Evolutionary conservation across 2,797 vertebrate species (phyloP).

Genomic region (Enoplosus armatus): DNA sequence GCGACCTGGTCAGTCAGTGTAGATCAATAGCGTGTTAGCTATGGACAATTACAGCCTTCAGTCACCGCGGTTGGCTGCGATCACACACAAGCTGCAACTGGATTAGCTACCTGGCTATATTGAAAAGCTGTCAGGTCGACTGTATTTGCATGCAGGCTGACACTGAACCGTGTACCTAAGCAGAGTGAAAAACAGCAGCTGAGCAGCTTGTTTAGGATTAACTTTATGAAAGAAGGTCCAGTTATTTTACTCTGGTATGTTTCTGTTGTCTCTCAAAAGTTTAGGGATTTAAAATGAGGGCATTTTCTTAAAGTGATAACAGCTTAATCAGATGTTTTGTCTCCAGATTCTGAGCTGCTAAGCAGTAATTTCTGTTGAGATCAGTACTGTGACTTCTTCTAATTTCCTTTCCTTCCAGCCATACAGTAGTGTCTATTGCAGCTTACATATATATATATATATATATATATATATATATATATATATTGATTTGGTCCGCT

Average conservation of each 20-base stretch:
- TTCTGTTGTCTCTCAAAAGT: neutral
- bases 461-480: too few relatives aligned
- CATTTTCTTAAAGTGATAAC: neutral
- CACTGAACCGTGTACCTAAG: neutral
- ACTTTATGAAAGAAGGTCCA: neutral
- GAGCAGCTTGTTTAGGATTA: neutral
- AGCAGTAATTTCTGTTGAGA: slow-evolving; percentile 6
- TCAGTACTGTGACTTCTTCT: neutral
- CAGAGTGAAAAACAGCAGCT: neutral
- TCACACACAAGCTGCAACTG: slow-evolving; percentile 23
- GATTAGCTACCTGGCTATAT: slow-evolving; percentile 10
- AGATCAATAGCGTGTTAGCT: slow-evolving; percentile 68
- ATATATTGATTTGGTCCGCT: neutral
- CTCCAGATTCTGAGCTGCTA: neutral
- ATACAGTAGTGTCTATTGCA: too few relatives aligned
- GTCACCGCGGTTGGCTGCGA: slow-evolving; percentile 2
- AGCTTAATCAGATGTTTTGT: slow-evolving; percentile 17
- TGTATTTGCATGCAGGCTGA: slow-evolving; percentile 26
- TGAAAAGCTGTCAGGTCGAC: slow-evolving; percentile 19
- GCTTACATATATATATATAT: too few relatives aligned
- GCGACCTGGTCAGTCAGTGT: slow-evolving; percentile 42
- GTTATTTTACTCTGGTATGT: neutral
- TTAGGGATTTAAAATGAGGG: neutral
- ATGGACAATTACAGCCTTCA: slow-evolving; percentile 49
- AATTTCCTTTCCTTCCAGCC: too few relatives aligned